phyloP scores from a whole-genome alignment of 1,140 invertebrate genomes.

The Gryllus bimaculatus region DNA sequence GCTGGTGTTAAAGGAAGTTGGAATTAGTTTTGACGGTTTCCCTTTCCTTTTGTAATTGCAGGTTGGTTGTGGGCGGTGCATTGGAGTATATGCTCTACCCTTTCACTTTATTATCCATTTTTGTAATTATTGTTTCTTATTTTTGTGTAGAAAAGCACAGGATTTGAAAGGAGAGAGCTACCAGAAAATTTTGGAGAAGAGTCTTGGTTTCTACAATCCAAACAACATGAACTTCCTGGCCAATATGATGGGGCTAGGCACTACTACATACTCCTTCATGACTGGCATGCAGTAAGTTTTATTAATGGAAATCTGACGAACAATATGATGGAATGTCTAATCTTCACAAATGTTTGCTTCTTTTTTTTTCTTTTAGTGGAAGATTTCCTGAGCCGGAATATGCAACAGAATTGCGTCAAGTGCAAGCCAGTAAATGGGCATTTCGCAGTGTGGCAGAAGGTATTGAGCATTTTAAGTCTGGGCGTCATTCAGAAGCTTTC shows the following conservation, averaged over 20 bases:
- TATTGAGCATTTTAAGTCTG: constrained; percentile 86
- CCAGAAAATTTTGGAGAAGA: constrained; percentile 74
- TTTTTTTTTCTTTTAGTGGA: constrained; percentile 42
- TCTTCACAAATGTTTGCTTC: background rate
- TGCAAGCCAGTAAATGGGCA: constrained; percentile 86
- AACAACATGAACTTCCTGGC: constrained; percentile 74
- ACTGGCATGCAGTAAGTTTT: constrained; percentile 54
- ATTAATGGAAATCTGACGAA: background rate
- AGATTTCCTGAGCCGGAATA: constrained; percentile 70
- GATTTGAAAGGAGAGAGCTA: constrained; percentile 70
- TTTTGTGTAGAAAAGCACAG: constrained; percentile 55
- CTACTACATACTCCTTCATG: constrained; percentile 64
- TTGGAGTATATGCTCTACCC: background rate
- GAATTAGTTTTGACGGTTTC: background rate
- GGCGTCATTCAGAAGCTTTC: constrained; percentile 84
- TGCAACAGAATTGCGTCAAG: constrained; percentile 70
- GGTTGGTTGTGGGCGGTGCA: background rate
- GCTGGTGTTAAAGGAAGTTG: background rate
- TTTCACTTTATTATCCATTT: background rate
- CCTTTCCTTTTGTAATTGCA: background rate
- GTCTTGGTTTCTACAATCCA: constrained; percentile 81
- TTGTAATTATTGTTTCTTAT: constrained; percentile 15
- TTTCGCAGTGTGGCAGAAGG: constrained; percentile 85
- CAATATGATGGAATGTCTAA: background rate
- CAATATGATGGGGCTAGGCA: constrained; percentile 57